phyloP scores from a whole-genome alignment of 2,113 vertebrate species.

The Catharus fuscescens region DNA sequence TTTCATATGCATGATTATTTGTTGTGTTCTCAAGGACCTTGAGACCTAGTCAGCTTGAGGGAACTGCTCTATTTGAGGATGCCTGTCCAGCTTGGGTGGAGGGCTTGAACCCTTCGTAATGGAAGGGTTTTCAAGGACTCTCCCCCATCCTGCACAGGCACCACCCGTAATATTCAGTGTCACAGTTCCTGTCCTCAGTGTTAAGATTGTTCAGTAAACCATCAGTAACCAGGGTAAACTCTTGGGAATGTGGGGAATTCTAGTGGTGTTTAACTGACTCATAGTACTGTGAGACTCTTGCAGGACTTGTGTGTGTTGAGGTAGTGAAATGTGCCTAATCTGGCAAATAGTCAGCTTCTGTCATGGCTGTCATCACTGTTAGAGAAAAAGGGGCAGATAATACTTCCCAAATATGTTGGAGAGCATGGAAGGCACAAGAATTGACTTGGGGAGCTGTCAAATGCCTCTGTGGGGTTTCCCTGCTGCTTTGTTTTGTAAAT shows the following conservation, averaged over 20 bases:
- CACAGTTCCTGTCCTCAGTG: not conserved
- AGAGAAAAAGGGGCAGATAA: not conserved
- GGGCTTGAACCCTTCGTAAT: not conserved
- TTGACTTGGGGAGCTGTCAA: not conserved
- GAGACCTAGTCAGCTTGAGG: not conserved
- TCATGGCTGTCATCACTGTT: not conserved
- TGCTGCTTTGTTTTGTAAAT: not conserved
- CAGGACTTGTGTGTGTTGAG: not conserved
- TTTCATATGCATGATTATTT: not conserved
- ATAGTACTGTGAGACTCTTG: rapidly evolving
- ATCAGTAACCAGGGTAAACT: not conserved
- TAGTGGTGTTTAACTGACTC: not conserved
- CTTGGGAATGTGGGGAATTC: not conserved
- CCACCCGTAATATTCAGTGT: too few relatives aligned
- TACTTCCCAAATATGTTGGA: not conserved
- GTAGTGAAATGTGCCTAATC: not conserved
- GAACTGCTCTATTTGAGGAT: not conserved
- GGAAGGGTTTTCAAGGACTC: not conserved
- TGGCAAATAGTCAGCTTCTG: not conserved
- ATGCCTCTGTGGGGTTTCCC: not conserved
- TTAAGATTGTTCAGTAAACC: not conserved
- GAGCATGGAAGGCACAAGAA: not conserved
- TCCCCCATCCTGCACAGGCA: rapidly evolving
- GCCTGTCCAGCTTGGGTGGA: too few relatives aligned
- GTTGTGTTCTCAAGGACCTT: not conserved